Conservation (phyloP, 2,113 vertebrate genomes). For the Atlantisia rogersi region DNA sequence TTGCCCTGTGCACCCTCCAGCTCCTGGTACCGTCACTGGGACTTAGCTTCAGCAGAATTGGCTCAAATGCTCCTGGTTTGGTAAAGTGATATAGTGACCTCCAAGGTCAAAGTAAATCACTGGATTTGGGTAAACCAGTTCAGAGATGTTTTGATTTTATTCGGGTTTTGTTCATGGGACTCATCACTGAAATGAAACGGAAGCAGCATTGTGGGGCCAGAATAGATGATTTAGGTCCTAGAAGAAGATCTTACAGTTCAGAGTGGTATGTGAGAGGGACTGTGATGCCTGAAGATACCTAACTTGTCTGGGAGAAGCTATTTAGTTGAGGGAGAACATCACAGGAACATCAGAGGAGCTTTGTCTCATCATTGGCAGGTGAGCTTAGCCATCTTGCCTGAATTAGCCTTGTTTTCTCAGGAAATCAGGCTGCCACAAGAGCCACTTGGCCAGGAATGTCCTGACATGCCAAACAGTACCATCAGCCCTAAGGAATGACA, state of each 20-base stretch:
- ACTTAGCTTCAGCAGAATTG: not conserved
- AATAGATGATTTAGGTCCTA: not conserved
- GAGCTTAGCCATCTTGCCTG: not conserved
- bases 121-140: not conserved
- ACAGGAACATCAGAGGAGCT: not conserved
- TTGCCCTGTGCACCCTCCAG: not conserved
- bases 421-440: not conserved
- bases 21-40: not conserved
- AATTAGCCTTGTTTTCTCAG: not conserved
- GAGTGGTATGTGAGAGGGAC: not conserved
- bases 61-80: not conserved
- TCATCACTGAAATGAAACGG: not conserved
- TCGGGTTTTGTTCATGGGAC: not conserved
- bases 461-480: not conserved
- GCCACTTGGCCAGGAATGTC: not conserved
- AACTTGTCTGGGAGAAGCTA: not conserved
- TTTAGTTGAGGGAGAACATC: not conserved
- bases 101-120: not conserved
- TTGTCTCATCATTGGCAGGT: not conserved
- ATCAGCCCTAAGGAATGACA: fast-evolving
- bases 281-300: not conserved
- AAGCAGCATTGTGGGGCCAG: not conserved
- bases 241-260: not conserved
- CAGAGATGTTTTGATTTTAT: not conserved
- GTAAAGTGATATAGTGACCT: not conserved